A percentile compares a stretch with the other conserved stretches of the same genome.
These are phyloP conservation scores for Mermis nigrescens DNA, from an alignment of 2,888 invertebrate species.

Conservation along the genomic window DNA sequence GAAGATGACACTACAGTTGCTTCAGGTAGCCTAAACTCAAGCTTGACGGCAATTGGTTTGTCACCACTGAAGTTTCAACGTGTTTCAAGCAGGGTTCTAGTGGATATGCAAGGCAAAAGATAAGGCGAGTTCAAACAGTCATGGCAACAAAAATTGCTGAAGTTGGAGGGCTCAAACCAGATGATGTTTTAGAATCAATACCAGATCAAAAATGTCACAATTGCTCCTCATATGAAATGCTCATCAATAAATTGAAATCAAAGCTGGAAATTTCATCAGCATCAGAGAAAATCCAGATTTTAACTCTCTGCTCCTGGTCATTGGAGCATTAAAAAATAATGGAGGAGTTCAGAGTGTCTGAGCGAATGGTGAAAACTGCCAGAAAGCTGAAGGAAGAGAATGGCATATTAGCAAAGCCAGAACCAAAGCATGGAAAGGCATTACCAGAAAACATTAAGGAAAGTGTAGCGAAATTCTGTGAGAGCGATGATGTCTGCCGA, in stretches of 20 bases:
- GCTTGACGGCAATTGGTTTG: background rate
- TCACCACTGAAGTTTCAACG: background rate
- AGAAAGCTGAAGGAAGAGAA: background rate
- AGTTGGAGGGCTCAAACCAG: background rate
- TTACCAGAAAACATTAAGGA: background rate
- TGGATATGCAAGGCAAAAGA: background rate
- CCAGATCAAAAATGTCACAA: background rate
- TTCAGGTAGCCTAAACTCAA: background rate
- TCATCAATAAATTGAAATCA: background rate
- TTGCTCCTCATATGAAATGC: background rate
- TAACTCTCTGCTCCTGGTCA: too few relatives aligned
- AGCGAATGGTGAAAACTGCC: background rate
- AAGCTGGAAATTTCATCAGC: background rate
- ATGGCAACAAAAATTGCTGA: background rate
- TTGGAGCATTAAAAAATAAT: too few relatives aligned
- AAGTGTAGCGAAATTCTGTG: background rate
- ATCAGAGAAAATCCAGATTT: background rate
- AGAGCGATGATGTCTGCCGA: background rate
- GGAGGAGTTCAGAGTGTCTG: background rate
- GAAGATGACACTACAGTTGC: too few relatives aligned
- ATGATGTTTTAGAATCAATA: background rate
- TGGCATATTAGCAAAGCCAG: background rate
- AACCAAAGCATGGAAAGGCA: background rate
- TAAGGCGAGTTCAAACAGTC: background rate
- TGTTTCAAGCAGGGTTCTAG: background rate